Evolutionary conservation across 2,797 vertebrate species (phyloP).

Genomic region (Poeciliopsis turneri): DNA sequence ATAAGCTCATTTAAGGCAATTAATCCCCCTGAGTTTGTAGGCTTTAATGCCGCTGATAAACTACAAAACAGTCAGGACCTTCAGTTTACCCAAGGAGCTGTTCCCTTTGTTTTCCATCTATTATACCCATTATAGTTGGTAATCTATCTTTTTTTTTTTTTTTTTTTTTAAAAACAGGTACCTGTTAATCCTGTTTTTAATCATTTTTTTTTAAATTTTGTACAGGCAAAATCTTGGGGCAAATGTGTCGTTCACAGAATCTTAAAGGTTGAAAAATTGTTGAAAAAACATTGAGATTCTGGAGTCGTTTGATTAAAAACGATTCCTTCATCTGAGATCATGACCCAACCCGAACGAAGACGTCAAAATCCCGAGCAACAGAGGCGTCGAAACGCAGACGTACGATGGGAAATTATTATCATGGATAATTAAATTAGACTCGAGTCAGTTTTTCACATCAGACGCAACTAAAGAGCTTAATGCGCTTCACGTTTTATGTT

Average conservation of each 20-base stretch:
- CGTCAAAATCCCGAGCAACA: slow-evolving; percentile 4
- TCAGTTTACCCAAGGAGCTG: slow-evolving; percentile 22
- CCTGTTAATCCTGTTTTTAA: slow-evolving; percentile 30
- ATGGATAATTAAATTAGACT: slow-evolving; percentile 15
- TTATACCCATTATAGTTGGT: slow-evolving; percentile 10
- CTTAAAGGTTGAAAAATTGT: slow-evolving; percentile 23
- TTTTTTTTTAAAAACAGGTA: not conserved
- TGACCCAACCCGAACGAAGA: slow-evolving; percentile 19
- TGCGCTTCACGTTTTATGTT: not conserved
- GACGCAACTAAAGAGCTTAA: not conserved
- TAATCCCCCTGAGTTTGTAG: slow-evolving; percentile 55
- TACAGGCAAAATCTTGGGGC: slow-evolving; percentile 13
- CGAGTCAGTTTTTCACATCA: slow-evolving; percentile 20
- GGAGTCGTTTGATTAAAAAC: slow-evolving; percentile 14
- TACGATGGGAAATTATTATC: not conserved
- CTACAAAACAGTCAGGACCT: slow-evolving; percentile 6
- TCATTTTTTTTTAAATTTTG: no score
- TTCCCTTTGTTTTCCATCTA: slow-evolving; percentile 29
- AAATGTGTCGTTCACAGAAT: slow-evolving; percentile 27
- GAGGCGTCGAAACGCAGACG: not conserved
- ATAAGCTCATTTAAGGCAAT: slow-evolving; percentile 65
- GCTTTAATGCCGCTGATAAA: slow-evolving; percentile 42
- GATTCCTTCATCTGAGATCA: slow-evolving; percentile 17
- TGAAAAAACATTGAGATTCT: slow-evolving; percentile 16
- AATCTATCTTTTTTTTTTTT: slow-evolving; percentile 14